Evolutionary conservation across 2,113 vertebrate species (phyloP).

Genomic region (Aspidoscelis tigris): DNA sequence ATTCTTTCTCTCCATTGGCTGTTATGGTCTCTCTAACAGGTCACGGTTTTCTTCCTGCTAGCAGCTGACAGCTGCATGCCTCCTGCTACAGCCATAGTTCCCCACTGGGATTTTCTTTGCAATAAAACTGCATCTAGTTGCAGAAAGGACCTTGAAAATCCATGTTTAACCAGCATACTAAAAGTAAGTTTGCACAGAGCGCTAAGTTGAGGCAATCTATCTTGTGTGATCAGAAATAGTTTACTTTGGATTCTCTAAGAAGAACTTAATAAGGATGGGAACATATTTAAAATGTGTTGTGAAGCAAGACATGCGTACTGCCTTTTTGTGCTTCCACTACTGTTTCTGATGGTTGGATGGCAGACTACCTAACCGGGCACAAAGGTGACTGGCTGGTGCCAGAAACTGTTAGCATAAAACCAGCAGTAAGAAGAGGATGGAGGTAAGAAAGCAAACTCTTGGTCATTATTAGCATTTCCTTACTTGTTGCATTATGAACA

Average conservation of each 20-base stretch:
- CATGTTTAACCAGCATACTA: slow-evolving; percentile 14
- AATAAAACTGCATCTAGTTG: slow-evolving; percentile 13
- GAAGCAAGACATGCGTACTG: no score
- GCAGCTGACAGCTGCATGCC: slow-evolving; percentile 27
- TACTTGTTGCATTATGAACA: no score
- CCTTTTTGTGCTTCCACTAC: no score
- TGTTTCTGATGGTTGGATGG: no score
- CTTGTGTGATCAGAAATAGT: not conserved
- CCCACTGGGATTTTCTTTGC: slow-evolving; percentile 10
- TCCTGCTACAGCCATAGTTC: not conserved
- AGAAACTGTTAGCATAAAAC: no score
- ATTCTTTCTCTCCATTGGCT: not conserved
- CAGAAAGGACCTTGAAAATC: slow-evolving; percentile 26
- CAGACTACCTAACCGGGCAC: no score
- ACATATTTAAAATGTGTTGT: not conserved
- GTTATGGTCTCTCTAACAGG: not conserved
- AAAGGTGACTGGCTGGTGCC: no score
- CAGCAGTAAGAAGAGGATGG: no score
- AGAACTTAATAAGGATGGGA: not conserved
- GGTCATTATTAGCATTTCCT: no score
- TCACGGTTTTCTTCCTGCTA: slow-evolving; percentile 13
- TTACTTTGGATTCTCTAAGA: not conserved
- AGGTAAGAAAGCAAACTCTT: no score
- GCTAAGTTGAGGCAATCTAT: not conserved
- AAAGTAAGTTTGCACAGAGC: not conserved